Evolutionary conservation across 2,113 vertebrate species (phyloP), one percentile per base, ranked within the genome.

Genomic region (Marmota flaviventris): DNA sequence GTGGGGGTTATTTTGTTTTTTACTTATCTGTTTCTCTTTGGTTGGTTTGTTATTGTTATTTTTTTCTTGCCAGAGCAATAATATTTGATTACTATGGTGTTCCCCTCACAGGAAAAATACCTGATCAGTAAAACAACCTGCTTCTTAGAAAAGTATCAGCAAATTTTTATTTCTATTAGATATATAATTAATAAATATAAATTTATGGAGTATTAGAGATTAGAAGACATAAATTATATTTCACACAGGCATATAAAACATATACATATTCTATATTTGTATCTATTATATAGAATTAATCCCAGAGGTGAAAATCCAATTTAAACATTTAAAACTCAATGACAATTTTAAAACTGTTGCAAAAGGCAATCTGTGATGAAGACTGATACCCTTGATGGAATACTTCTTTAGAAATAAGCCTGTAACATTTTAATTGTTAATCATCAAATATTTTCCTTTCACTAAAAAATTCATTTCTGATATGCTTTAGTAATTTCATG

Each of bases 51-150:
- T 75, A 25, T 83, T 90, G 20, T 76, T 81, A 53, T 91, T 85
- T 96, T 77, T 94, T 96, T 81, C 63, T 70, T 95, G 10, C 1
- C 86, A 97, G 18, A 96, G 94, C 94, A 96, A 97, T 93, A 97
- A 76, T 2, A 95, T 58, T 96, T 16, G 73, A 91, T 97, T 45
- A 39, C 93, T 63, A 24, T 82, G 51, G 69, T 93, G 67, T 97
- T 96, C 8, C 37, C 93, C 96, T 69, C 48, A 20, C 32, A 86
- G 85, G 42, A 88, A 94, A 96, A 95, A 91, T 90, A 67, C 69
- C 48, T 97, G 89, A 82, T 93, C 61, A 86, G 77, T 73, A 72
- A 83, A 95, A 83, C 45, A 93, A 93, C 29, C 25, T 94, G 17
- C 45, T 87, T 93, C 63, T 37, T 81, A 93, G 83, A 85, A 85